Evolutionary conservation across 2,888 invertebrate genomes (phyloP), one percentile per base, ranked within the genome.

Genomic region (Lagria hirta): DNA sequence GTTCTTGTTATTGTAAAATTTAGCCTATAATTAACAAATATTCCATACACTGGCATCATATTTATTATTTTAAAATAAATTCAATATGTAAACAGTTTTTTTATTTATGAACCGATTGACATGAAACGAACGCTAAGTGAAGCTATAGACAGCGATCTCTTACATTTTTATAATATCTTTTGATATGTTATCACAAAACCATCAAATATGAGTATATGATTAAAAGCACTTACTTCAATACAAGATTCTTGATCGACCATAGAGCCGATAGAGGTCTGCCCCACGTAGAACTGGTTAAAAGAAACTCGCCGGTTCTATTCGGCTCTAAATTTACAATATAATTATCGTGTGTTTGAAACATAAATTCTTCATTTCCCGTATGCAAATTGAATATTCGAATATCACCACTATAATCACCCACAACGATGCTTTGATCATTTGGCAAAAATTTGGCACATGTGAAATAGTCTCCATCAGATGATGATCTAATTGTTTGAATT

Each of bases 351-450:
- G 94, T 92, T 47, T 83, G 81, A 59, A 81, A 82, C 23, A 84
- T 81, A 0, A 79, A 76, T 58, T 92, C 88, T 61, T 94, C 93
- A 45, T 81, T 81, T 8, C 88, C 92, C 27, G 85, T 86, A 59
- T 86, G 84, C 22, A 90, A 71, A 69, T 93, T 95, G 70, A 87
- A 92, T 56, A 92, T 78, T 62, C 92, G 85, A 8, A 97, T 82
- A 65, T 96, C 94, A 7, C 98, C 98, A 20, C 84, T 80, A 51
- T 90, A 90, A 2, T 94, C 93, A 28, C 97, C 97, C 35, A 93
- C 83, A 51, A 94, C 77, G n/a, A 92, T 69, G 59, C 59, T 64
- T 44, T 66, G 65, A 47, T 66, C 69, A 2, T 67, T 69, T 3
- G 69, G 78, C 76, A 68, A 57, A 53, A 70, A 72, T 43, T 64